Evolutionary conservation across 2,888 invertebrate genomes (phyloP).

Genomic region (Ectemnius continuus): DNA sequence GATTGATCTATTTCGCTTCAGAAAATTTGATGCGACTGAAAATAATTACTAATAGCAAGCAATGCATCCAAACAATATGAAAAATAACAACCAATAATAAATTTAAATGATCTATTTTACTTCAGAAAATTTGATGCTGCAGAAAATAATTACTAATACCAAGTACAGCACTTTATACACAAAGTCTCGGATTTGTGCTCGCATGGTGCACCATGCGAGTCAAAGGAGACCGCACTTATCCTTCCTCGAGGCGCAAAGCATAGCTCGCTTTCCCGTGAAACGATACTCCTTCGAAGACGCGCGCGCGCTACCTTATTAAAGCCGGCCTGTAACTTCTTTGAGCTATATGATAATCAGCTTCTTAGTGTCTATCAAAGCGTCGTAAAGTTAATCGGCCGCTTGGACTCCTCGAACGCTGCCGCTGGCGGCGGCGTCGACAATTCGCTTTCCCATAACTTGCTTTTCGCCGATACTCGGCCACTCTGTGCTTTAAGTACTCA

Average conservation of each 20-base stretch:
- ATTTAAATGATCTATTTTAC: too few relatives aligned
- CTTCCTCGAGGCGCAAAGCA: too few relatives aligned
- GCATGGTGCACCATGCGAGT: slow-evolving; percentile 32
- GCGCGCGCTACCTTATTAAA: slow-evolving; percentile 30
- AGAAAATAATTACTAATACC: not conserved
- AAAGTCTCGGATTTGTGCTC: slow-evolving; percentile 23
- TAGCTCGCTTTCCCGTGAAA: too few relatives aligned
- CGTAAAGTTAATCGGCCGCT: slow-evolving; percentile 59
- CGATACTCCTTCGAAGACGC: too few relatives aligned
- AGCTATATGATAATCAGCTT: slow-evolving; percentile 53
- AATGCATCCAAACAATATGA: not conserved
- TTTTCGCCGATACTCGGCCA: too few relatives aligned
- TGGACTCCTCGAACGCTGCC: not conserved
- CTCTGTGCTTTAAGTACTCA: too few relatives aligned
- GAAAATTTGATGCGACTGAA: too few relatives aligned
- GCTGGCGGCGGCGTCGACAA: too few relatives aligned
- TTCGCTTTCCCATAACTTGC: too few relatives aligned
- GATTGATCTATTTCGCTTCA: too few relatives aligned
- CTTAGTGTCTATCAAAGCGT: slow-evolving; percentile 58
- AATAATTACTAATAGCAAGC: not conserved
- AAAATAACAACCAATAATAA: too few relatives aligned
- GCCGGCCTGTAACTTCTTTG: slow-evolving; percentile 19
- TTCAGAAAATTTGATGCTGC: too few relatives aligned
- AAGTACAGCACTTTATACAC: slow-evolving; percentile 18
- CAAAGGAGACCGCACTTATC: slow-evolving; percentile 36